Evolutionary conservation across 2,113 vertebrate genomes (phyloP).

Genomic region (Leptobrachium leishanense): DNA sequence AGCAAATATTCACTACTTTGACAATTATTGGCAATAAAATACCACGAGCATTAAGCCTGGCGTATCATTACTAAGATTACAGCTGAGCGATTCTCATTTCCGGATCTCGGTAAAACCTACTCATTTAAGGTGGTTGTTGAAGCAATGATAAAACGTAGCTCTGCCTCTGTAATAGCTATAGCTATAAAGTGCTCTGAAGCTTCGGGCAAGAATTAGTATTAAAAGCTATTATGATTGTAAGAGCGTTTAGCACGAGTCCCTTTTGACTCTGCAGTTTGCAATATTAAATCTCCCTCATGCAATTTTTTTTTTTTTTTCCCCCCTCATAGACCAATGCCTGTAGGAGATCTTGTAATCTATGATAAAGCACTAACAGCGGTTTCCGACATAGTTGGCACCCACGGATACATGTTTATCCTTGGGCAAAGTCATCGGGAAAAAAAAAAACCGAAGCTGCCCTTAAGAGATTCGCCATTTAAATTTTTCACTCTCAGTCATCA

Average conservation of each 20-base stretch:
- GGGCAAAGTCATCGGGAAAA: conserved; percentile 67
- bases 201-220: conserved; percentile 93
- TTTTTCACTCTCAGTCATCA: conserved; percentile 32
- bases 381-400: conserved; percentile 60
- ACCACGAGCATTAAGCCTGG: conserved; percentile 73
- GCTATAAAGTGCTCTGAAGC: conserved; percentile 76
- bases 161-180: conserved; percentile 73
- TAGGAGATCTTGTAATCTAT: conserved; percentile 65
- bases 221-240: conserved; percentile 84
- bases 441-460: conserved; percentile 45
- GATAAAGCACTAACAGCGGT: conserved; percentile 64
- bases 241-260: conserved; percentile 87
- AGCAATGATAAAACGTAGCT: conserved; percentile 63
- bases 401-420: conserved; percentile 63
- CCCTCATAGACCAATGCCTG: conserved; percentile 59
- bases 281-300: conserved; percentile 81
- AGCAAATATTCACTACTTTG: conserved; percentile 70
- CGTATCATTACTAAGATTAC: conserved; percentile 74
- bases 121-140: conserved; percentile 70
- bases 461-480: conserved; percentile 54
- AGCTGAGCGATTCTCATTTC: conserved; percentile 67
- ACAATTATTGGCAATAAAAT: conserved; percentile 69
- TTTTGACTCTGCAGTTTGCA: conserved; percentile 78
- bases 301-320: conserved; percentile 74
- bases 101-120: conserved; percentile 63